Base-by-base conservation (phyloP, 2,797 vertebrate species). In the Enteromius argenteus region DNA sequence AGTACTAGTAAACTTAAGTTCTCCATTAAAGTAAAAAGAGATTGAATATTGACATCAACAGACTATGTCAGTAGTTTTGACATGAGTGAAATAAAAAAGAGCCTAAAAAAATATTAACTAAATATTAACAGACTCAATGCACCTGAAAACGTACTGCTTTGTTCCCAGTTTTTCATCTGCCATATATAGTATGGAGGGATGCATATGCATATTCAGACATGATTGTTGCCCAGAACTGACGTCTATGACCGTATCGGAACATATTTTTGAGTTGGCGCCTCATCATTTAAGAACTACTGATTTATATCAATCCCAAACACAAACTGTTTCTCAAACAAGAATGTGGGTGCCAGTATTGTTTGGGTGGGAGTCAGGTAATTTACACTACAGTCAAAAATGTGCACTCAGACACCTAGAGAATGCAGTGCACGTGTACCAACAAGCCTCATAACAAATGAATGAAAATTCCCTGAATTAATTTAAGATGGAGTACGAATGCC, bases 381-480 rank as follows among this genome's bases (percentile, higher is more conserved):
- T 69, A 39, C 51, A 62, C 58, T 68, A 39, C 13, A 60, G 81
- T 60, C 21, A 60, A 23, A 80, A 75, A 73, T 67, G 27, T 75
- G 84, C 23, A 80, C 84, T 42, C 10, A 53, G 85, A 81, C n/a
- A 77, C 66, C 32, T 44, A 62, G 68, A 80, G 53, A 72, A 87
- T 66, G 66, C 37, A 13, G 32, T 15, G 60, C 78, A 81, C 86
- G 67, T 81, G 82, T 19, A 80, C 72, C 72, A 81, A 42, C 86
- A 66, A 56, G 82, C 76, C 68, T 64, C 23, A 11, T 51, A 39
- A 76, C 35, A 60, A 81, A 53, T 71, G 2, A 71, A 39, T 15
- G 81, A 81, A 86, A 72, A 77, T 66, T 86, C 62, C 67, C 80
- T 60, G 73, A 80, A 84, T 84, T 42, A 69, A 86, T 80, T 84